These are phyloP conservation scores for Propithecus perrieri DNA, from an alignment of 2,797 vertebrate genomes.

Conservation along the genomic window DNA sequence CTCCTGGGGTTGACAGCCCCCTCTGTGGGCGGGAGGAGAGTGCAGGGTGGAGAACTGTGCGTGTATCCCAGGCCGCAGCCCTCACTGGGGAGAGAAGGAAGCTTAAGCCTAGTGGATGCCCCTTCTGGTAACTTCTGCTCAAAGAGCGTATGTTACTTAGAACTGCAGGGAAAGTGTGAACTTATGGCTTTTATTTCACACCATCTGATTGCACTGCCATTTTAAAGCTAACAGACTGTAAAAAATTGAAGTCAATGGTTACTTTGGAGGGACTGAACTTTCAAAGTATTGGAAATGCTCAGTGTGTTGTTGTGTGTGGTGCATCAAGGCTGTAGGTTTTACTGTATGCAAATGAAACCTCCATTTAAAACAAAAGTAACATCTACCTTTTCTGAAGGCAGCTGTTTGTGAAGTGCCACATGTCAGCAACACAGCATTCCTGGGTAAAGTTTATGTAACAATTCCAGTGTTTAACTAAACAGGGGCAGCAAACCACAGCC, in stretches of 20 bases:
- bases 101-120: background rate
- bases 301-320: background rate
- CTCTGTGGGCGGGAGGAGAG: background rate
- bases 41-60: too few relatives aligned
- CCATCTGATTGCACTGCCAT: background rate
- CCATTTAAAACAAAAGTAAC: background rate
- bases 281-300: too few relatives aligned
- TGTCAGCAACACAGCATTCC: background rate
- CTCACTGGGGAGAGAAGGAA: accelerated
- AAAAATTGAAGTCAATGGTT: background rate
- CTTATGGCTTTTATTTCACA: background rate
- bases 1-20: background rate
- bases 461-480: background rate
- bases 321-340: background rate
- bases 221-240: background rate
- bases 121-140: background rate
- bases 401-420: background rate
- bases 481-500: accelerated
- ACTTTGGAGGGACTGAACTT: background rate
- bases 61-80: accelerated
- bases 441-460: background rate
- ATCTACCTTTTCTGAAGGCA: background rate
- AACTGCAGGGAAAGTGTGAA: too few relatives aligned
- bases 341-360: background rate
- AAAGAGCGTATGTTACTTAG: background rate